Percentiles rank a stretch among this genome's conserved stretches.
phyloP scores from a whole-genome alignment of 2,797 vertebrate genomes.

The Tiaroga cobitis region DNA sequence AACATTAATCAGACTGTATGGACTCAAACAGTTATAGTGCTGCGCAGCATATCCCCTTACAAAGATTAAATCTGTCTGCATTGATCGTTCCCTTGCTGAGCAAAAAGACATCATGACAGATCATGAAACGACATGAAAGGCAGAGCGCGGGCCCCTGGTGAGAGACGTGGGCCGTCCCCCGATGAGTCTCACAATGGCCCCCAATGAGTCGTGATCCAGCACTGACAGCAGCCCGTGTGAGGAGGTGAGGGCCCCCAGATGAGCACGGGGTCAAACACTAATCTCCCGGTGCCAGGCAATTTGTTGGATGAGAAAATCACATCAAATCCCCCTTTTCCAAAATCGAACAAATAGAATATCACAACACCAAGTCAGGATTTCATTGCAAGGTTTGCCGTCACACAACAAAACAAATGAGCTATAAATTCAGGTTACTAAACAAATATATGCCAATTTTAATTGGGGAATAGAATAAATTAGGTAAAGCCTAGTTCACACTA shows the following conservation, averaged over 20 bases:
- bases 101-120: not conserved
- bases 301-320: not conserved
- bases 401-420: not conserved
- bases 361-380: not conserved
- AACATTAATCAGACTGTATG: not conserved
- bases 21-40: not conserved
- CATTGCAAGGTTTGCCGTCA: not conserved
- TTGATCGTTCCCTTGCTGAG: slow-evolving; percentile 14
- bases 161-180: not conserved
- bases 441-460: too few relatives aligned
- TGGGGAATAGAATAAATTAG: too few relatives aligned
- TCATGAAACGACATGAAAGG: slow-evolving; percentile 34
- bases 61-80: slow-evolving; percentile 28
- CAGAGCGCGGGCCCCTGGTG: slow-evolving; percentile 6
- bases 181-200: slow-evolving; percentile 19
- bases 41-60: slow-evolving; percentile 1
- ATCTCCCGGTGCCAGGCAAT: not conserved
- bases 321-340: not conserved
- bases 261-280: not conserved
- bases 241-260: not conserved
- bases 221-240: not conserved
- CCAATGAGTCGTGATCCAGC: slow-evolving; percentile 1
- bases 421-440: too few relatives aligned
- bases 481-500: too few relatives aligned
- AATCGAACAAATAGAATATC: not conserved